Evolutionary conservation across 2,797 vertebrate species (phyloP), one percentile per base, ranked within the genome.

Genomic region (Hippocampus kuda): DNA sequence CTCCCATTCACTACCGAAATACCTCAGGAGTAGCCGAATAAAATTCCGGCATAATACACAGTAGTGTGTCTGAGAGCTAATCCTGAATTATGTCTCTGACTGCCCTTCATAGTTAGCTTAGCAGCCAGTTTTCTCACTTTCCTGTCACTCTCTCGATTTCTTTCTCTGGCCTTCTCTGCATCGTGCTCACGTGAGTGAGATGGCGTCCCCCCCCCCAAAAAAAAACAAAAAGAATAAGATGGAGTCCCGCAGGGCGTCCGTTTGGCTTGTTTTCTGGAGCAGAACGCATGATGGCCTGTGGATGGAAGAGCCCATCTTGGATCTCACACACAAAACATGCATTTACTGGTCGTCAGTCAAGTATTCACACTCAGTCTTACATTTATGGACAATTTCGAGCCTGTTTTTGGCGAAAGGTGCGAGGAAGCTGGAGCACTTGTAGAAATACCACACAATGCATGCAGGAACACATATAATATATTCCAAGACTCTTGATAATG

Each of bases 241-340:
- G 68, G 75, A 86, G 73, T 75, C 66, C 83, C 76, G 83, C 85
- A 87, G 87, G 88, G 87, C 82, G 71, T 77, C 79, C 73, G 80
- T 85, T 62, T 87, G 88, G 83, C 87, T 87, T 86, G 26, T 76
- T 77, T 88, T 85, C 88, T 80, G 90, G 83, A 90, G 90, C 85
- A 77, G 87, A 90, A 85, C 76, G 74, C 88, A 89, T 90, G 78
- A 64, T 34, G 70, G 86, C 84, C 75, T 87, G 88, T 88, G 85
- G 86, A 85, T 85, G 88, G 88, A 89, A 86, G 86, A 77, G 76
- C 68, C n/a, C 22, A 60, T 68, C 34, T 66, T 54, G 42, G 22
- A 74, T 1, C 42, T 24, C 9, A 22, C 22, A 22, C 22, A 7
- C 51, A 38, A 54, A n/a, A n/a, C 51, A 22, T 9, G 22, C n/a